Evolutionary conservation across 2,797 vertebrate species (phyloP).

Genomic region (Channa striata): DNA sequence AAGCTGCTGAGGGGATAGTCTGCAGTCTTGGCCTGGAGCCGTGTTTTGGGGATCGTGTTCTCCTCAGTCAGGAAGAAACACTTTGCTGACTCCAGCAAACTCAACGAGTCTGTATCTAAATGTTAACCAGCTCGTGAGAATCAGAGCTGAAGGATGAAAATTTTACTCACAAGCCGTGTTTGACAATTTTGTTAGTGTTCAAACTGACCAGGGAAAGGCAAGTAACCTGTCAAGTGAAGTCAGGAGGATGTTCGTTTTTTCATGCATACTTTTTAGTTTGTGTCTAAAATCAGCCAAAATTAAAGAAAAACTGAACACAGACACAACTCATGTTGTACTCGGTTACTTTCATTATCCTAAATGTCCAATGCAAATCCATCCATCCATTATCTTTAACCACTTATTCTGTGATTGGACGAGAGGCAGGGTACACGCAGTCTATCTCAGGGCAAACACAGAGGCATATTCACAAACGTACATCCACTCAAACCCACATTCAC

Average conservation of each 20-base stretch:
- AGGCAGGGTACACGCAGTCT: no score
- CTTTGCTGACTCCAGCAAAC: conserved; percentile 69
- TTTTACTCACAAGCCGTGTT: background rate
- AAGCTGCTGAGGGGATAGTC: conserved; percentile 57
- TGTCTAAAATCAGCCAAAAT: no score
- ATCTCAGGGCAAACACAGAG: no score
- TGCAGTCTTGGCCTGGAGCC: conserved; percentile 62
- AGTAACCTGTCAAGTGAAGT: background rate
- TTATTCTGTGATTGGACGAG: no score
- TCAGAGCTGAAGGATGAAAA: conserved; percentile 41
- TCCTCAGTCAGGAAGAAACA: conserved; percentile 75
- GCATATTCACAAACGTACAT: no score
- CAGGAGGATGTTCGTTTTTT: background rate
- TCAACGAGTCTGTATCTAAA: conserved; percentile 22
- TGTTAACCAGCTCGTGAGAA: conserved; percentile 60
- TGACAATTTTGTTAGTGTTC: background rate
- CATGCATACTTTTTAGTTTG: background rate
- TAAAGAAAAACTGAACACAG: background rate
- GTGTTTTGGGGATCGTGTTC: conserved; percentile 73
- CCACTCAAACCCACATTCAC: no score
- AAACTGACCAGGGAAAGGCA: background rate
- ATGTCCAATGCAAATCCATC: no score
- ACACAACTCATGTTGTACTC: no score
- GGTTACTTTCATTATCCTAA: no score
- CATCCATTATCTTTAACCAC: no score